A percentile compares a stretch with the other conserved stretches of the same genome.
phyloP scores from a whole-genome alignment of 1,140 invertebrate species.

The Potamilus streckersoni region DNA sequence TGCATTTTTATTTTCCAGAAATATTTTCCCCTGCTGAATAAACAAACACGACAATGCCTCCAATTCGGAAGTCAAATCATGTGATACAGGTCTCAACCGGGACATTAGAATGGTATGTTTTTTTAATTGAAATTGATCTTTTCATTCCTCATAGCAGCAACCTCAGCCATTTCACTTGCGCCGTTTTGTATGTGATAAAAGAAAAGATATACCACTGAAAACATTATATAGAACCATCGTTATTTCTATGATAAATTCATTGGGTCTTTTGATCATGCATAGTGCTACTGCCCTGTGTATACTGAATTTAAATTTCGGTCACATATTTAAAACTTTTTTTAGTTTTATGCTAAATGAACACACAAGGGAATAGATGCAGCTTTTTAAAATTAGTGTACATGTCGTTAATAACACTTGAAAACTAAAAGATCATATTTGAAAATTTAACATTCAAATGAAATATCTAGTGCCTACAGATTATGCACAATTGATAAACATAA shows the following conservation, averaged over 20 bases:
- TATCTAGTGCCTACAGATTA: too few relatives aligned
- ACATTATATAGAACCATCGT: too few relatives aligned
- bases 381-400: too few relatives aligned
- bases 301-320: not conserved
- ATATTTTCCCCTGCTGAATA: slow-evolving; percentile 27
- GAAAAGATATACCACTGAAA: not conserved
- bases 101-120: slow-evolving; percentile 19
- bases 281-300: not conserved
- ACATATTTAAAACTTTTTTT: too few relatives aligned
- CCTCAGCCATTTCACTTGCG: not conserved
- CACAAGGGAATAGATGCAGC: too few relatives aligned
- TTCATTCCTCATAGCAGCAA: slow-evolving; percentile 20
- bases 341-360: too few relatives aligned
- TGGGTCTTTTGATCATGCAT: not conserved
- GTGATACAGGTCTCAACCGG: slow-evolving; percentile 24
- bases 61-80: slow-evolving; percentile 14
- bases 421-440: too few relatives aligned
- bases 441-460: too few relatives aligned
- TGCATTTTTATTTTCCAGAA: slow-evolving; percentile 29
- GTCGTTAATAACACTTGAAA: too few relatives aligned
- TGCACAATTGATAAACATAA: too few relatives aligned
- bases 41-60: slow-evolving; percentile 27
- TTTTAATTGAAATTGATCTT: slow-evolving; percentile 31
- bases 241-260: too few relatives aligned
- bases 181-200: not conserved